These are phyloP conservation scores for Paralvinella palmiformis DNA, from an alignment of 1,140 invertebrate genomes.

Conservation along the genomic window DNA sequence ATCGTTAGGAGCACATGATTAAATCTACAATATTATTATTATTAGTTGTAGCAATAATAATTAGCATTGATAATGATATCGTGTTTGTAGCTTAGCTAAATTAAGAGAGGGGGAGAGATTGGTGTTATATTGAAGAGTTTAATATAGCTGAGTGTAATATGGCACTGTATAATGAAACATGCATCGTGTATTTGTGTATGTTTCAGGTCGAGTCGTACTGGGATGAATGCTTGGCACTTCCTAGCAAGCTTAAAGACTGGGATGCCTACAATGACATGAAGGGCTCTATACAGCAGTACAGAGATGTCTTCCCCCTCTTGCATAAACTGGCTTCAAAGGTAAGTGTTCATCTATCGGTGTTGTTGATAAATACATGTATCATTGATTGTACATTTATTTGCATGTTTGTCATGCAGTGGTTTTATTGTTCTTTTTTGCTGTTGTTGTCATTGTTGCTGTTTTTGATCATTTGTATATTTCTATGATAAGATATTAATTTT, in stretches of 20 bases:
- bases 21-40: too few relatives aligned
- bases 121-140: neutral
- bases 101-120: neutral
- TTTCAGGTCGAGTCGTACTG: conserved; percentile 45
- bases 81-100: neutral
- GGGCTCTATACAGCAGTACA: conserved; percentile 40
- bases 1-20: too few relatives aligned
- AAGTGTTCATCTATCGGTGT: neutral
- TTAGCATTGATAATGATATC: too few relatives aligned
- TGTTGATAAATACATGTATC: too few relatives aligned
- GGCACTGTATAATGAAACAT: neutral
- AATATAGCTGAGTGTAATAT: neutral
- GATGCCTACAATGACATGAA: conserved; percentile 47
- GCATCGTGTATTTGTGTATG: neutral
- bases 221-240: conserved; percentile 48
- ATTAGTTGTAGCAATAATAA: too few relatives aligned
- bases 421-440: too few relatives aligned
- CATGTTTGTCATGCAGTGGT: too few relatives aligned
- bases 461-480: too few relatives aligned
- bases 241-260: conserved; percentile 50
- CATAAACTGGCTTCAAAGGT: conserved; percentile 46
- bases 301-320: conserved; percentile 45
- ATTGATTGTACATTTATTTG: too few relatives aligned
- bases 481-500: too few relatives aligned
- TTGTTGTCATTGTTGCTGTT: too few relatives aligned